Evolutionary conservation across 1,140 invertebrate genomes (phyloP).

Genomic region (Ceratoteleas bidentatus): DNA sequence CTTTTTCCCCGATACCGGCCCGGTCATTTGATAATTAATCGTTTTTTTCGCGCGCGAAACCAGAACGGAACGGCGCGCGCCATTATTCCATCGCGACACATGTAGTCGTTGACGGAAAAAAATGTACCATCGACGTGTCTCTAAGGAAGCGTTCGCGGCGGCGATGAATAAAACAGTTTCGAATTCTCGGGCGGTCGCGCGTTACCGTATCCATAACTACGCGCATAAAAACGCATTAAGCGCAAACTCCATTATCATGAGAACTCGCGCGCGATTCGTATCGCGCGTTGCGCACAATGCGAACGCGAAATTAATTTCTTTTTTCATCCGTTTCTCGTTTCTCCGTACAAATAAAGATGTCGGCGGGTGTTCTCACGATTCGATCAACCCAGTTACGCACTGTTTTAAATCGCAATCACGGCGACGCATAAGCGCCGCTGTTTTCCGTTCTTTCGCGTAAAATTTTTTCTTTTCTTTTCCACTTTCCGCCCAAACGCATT

Average conservation of each 20-base stretch:
- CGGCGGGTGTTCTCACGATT: constrained; percentile 16
- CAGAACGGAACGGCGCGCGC: too few relatives aligned
- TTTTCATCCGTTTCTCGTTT: constrained; percentile 17
- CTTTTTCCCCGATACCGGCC: too few relatives aligned
- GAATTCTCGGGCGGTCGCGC: constrained; percentile 23
- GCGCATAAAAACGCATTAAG: constrained; percentile 44
- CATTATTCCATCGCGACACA: constrained; percentile 29
- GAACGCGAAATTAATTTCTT: constrained; percentile 28
- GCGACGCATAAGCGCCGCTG: constrained; percentile 19
- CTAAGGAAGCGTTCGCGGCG: constrained; percentile 1
- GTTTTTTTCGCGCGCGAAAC: background rate
- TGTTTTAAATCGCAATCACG: constrained; percentile 40
- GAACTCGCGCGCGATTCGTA: constrained; percentile 39
- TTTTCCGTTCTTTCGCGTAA: background rate
- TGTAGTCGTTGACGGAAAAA: constrained; percentile 33
- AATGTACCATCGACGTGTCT: constrained; percentile 39
- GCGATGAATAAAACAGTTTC: constrained; percentile 51
- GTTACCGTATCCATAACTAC: constrained; percentile 29
- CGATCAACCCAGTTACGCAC: constrained; percentile 24
- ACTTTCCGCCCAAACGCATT: background rate
- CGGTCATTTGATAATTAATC: too few relatives aligned
- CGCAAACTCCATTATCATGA: constrained; percentile 41
- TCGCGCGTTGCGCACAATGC: constrained; percentile 34
- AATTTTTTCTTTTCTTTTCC: background rate
- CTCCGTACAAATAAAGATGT: constrained; percentile 23